phyloP scores from a whole-genome alignment of 2,113 vertebrate genomes.

The Ceuthmochares aereus region DNA sequence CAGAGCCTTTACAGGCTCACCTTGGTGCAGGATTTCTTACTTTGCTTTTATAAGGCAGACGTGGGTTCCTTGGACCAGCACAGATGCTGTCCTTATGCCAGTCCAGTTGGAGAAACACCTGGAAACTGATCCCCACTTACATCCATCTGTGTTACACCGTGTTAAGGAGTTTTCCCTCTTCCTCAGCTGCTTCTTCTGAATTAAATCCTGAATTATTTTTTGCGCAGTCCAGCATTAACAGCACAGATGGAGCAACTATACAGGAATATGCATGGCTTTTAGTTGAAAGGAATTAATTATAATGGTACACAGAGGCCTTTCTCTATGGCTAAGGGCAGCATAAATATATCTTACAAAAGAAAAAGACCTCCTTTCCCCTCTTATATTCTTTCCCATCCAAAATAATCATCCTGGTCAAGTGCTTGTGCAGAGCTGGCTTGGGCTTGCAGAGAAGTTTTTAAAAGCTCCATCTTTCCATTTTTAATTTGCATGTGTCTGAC shows the following conservation, averaged over 20 bases:
- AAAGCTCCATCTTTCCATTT: neutral
- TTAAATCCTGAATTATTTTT: neutral
- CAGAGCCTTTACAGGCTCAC: neutral
- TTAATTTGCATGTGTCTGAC: neutral
- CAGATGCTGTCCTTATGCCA: neutral
- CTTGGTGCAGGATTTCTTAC: neutral
- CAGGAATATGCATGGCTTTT: conserved; percentile 11
- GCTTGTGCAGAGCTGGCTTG: neutral
- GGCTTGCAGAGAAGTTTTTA: neutral
- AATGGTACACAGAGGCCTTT: neutral
- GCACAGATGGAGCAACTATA: conserved; percentile 23
- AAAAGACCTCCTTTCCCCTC: neutral
- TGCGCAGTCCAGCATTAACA: neutral
- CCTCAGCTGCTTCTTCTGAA: neutral
- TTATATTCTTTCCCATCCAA: neutral
- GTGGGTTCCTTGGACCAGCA: neutral
- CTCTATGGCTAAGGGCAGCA: neutral
- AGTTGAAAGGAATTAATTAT: conserved; percentile 17
- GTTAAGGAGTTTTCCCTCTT: neutral
- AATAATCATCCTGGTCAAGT: neutral
- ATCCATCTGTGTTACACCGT: neutral
- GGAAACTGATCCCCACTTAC: neutral
- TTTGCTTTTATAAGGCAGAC: neutral
- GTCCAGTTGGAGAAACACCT: neutral
- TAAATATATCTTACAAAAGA: neutral